Evolutionary conservation across 2,888 invertebrate species (phyloP), one percentile per base, ranked within the genome.

Genomic region (Drosophila borborema): DNA sequence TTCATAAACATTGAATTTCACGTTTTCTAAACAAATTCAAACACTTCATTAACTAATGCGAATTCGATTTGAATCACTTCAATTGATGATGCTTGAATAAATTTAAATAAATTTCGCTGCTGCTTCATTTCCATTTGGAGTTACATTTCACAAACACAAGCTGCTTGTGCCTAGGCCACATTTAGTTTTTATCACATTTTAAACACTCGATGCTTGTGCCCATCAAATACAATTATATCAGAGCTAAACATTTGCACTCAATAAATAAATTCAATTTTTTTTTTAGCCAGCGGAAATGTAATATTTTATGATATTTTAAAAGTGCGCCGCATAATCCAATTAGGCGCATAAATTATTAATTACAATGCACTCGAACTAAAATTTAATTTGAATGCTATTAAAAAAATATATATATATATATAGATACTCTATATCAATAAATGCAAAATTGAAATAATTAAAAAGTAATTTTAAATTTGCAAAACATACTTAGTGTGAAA

Each of bases 261-360:
- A 49, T 49, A 49, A 10, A 49, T 12, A 20, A 12, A 45, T 38
- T 8, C 0, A 0, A 3, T 48, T 16, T 49, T 71, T 70, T 53
- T 53, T 51, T 53, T 72, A 41, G 6, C 2, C 31, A 41, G 41
- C 38, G 51, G 36, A 60, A 65, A 56, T 48, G 28, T 9, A 23
- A 38, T 23, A 38, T 23, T 64, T 28, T 5, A 67, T 12, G 48
- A 31, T 46, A 38, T 43, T 34, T 74, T 20, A 34, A 36, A 58
- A 58, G 58, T 66, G 53, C 38, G 16, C n/a, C 46, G 53, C 51
- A 58, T 69, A 76, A 80, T 80, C 63, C 63, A 66, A 81, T 72
- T 81, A 59, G 58, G 10, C 28, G 36, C 62, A 54, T 81, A 43
- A 51, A 81, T 77, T 53, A 64, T 55, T 77, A 54, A 77, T 61